A percentile compares a stretch with the other conserved stretches of the same genome.
phyloP scores from a whole-genome alignment of 1,140 invertebrate genomes.

The Drosophila bocki region DNA sequence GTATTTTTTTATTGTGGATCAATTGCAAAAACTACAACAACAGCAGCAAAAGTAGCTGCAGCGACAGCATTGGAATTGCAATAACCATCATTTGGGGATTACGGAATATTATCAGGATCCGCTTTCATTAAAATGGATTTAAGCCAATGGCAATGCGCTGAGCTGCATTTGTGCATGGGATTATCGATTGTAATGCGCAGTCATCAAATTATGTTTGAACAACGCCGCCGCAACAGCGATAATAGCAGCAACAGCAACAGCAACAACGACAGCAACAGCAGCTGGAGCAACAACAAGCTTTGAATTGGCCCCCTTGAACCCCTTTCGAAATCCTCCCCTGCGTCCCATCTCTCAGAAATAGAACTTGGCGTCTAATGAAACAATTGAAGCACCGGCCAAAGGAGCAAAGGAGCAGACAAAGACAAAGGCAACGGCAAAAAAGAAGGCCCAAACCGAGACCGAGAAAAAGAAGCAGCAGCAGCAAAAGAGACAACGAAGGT shows the following conservation, averaged over 20 bases:
- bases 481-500: slow-evolving; percentile 26
- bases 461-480: slow-evolving; percentile 14
- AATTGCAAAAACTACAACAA: slow-evolving; percentile 9
- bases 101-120: slow-evolving; percentile 61
- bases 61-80: slow-evolving; percentile 33
- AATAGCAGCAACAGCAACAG: slow-evolving; percentile 37
- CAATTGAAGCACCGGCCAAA: slow-evolving; percentile 73
- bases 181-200: slow-evolving; percentile 82
- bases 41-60: slow-evolving; percentile 9
- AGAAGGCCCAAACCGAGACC: slow-evolving; percentile 23
- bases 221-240: slow-evolving; percentile 52
- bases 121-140: slow-evolving; percentile 80
- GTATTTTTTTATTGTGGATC: slow-evolving; percentile 18
- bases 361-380: slow-evolving; percentile 71
- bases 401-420: slow-evolving; percentile 51
- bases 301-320: slow-evolving; percentile 51
- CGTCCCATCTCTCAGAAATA: slow-evolving; percentile 2
- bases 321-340: slow-evolving; percentile 13
- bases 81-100: slow-evolving; percentile 64
- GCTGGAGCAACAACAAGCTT: slow-evolving; percentile 53
- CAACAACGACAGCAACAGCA: slow-evolving; percentile 38
- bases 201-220: slow-evolving; percentile 74
- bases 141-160: slow-evolving; percentile 69
- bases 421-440: slow-evolving; percentile 27
- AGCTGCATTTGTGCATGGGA: slow-evolving; percentile 80